phyloP scores from a whole-genome alignment of 2,888 invertebrate genomes.

The Agrilus mali region DNA sequence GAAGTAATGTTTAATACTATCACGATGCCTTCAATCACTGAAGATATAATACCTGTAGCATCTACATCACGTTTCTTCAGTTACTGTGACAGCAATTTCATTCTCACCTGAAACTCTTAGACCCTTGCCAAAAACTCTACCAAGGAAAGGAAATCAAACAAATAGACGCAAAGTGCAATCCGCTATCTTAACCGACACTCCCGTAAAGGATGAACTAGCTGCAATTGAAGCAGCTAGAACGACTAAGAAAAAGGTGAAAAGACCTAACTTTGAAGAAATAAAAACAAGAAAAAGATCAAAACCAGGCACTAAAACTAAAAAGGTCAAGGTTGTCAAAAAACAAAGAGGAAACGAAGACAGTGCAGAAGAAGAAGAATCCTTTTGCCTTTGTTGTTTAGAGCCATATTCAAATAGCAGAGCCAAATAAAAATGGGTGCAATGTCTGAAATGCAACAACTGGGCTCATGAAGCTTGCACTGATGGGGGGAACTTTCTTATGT shows the following conservation, averaged over 20 bases:
- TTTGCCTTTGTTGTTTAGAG: slow-evolving; percentile 10
- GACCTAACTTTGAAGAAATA: slow-evolving; percentile 12
- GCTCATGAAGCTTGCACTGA: slow-evolving; percentile 11
- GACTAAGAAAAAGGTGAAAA: slow-evolving; percentile 16
- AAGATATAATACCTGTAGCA: too few species aligned
- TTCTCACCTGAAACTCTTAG: slow-evolving; percentile 9
- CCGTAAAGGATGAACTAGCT: slow-evolving; percentile 18
- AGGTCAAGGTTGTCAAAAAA: slow-evolving; percentile 9
- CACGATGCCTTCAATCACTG: too few species aligned
- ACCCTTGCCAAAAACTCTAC: slow-evolving; percentile 16
- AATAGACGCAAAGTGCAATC: slow-evolving; percentile 19
- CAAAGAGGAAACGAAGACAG: slow-evolving; percentile 7
- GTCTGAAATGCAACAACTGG: slow-evolving; percentile 10
- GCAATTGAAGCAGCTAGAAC: slow-evolving; percentile 16
- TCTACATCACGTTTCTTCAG: too few species aligned
- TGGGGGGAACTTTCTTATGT: slow-evolving; percentile 8
- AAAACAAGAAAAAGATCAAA: slow-evolving; percentile 8
- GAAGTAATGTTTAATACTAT: too few species aligned
- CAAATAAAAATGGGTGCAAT: slow-evolving; percentile 11
- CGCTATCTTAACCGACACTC: too few species aligned
- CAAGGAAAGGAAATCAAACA: slow-evolving; percentile 16
- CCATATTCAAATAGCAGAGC: slow-evolving; percentile 5
- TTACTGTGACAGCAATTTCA: too few species aligned
- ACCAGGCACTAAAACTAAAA: not conserved
- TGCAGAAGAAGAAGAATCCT: slow-evolving; percentile 9